Conservation (phyloP, 2,113 vertebrate genomes). For the Solea solea region DNA sequence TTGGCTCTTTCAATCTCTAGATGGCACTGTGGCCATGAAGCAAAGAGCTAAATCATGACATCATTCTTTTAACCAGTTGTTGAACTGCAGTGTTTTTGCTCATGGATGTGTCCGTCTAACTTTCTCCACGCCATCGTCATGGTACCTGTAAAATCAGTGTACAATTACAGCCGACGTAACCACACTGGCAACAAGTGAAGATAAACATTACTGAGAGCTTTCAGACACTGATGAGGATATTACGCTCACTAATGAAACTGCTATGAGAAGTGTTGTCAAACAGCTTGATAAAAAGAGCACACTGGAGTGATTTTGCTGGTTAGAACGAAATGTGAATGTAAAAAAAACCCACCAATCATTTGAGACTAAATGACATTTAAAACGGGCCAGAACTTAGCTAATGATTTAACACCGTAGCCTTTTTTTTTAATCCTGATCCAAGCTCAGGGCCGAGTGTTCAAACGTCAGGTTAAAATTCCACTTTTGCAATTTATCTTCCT, state of each 20-base stretch:
- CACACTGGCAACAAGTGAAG: not conserved
- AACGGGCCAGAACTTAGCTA: slow-evolving; percentile 5
- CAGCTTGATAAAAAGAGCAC: slow-evolving; percentile 2
- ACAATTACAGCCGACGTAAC: not conserved
- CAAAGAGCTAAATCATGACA: slow-evolving; percentile 37
- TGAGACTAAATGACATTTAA: slow-evolving; percentile 23
- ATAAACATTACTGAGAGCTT: not conserved
- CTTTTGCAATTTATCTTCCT: not conserved
- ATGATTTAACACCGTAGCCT: not conserved
- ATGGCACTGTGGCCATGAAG: slow-evolving; percentile 61
- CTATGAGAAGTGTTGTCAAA: slow-evolving; percentile 10
- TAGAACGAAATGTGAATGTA: slow-evolving; percentile 4
- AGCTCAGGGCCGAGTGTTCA: not conserved
- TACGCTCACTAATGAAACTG: not conserved
- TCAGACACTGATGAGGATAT: slow-evolving; percentile 27
- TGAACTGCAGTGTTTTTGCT: not conserved
- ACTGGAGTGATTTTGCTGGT: not conserved
- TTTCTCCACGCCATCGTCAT: slow-evolving; percentile 9
- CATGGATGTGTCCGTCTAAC: slow-evolving; percentile 15
- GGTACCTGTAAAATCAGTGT: not conserved
- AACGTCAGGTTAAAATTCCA: not conserved
- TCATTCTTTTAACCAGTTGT: slow-evolving; percentile 20
- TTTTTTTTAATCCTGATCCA: no score
- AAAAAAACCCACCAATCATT: slow-evolving; percentile 1
- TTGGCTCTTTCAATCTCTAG: slow-evolving; percentile 31